Evolutionary conservation across 30 jellyfish, hydroid and myxozoan species (phyloP), one percentile per base, ranked within the genome.

Genomic region (Hydractinia echinata): DNA sequence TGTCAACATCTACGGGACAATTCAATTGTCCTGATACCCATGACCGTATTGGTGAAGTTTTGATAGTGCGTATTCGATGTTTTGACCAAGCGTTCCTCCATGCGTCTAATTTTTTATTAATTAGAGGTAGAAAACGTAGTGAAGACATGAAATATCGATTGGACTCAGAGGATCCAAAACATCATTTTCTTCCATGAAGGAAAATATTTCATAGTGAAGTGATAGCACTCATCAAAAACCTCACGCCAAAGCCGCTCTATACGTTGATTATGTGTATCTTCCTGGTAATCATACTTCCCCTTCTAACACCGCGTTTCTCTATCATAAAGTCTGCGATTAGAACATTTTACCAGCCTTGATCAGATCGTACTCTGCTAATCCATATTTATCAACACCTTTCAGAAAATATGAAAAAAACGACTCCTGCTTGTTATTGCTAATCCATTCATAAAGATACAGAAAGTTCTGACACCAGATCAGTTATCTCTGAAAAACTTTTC

Each of bases 1-100:
- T 9, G 4, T 82, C 86, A 51, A 76, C 6, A 21, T 79, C 93
- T 52, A 84, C 64, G 19, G 83, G 92, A 49, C 55, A 68, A 21
- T 83, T 73, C 81, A 76, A 14, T 76, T 83, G 92, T 10, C 93
- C 88, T 48, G 93, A 62, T 4, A 84, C 76, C 93, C 93, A 67
- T 44, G 74, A 51, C 48, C 82, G 51, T 61, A 83, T 21, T 20
- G 86, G 91, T 8, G 91, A 83, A 21, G 87, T 19, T 20, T 66
- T 76, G 21, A 76, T 73, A 5, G 91, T 83, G 18, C 91, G 79
- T 50, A 83, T 73, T 20, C 54, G 53, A 73, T 83, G 91, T 7
- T 60, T 39, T 54, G 86, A 77, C 91, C 91, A 83, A 61, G 86
- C 91, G 9, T 60, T 55, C 58, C 44, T 68, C 6, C 81, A 64